Percentiles rank a stretch among this genome's conserved stretches.
Evolutionary conservation across 2,113 vertebrate species (phyloP).

Genomic region (Hipposideros armiger): DNA sequence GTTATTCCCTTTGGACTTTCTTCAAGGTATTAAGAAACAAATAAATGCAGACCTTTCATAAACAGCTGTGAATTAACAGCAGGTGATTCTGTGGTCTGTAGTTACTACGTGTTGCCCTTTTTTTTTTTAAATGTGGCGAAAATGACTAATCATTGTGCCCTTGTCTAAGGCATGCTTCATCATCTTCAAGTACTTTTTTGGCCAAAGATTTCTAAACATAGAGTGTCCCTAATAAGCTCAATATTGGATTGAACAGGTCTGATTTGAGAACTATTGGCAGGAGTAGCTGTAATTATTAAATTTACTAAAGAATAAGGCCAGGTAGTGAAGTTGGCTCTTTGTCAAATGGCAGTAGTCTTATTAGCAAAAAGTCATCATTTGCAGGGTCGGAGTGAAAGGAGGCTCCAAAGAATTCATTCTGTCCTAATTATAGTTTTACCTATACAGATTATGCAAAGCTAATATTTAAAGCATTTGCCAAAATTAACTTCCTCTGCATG

Average conservation of each 20-base stretch:
- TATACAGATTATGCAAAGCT: slow-evolving; percentile 90
- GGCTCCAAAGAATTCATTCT: slow-evolving; percentile 88
- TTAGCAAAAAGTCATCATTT: slow-evolving; percentile 90
- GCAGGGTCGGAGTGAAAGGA: slow-evolving; percentile 88
- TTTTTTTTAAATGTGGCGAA: slow-evolving; percentile 88
- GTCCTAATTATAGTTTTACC: slow-evolving; percentile 91
- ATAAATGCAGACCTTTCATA: slow-evolving; percentile 88
- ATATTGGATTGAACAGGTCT: slow-evolving; percentile 90
- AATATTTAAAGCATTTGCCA: slow-evolving; percentile 92
- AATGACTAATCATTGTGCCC: slow-evolving; percentile 90
- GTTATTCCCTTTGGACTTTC: slow-evolving; percentile 86
- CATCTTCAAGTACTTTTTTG: slow-evolving; percentile 90
- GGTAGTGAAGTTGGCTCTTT: slow-evolving; percentile 90
- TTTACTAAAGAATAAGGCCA: slow-evolving; percentile 89
- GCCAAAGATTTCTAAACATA: slow-evolving; percentile 90
- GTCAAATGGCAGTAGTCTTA: slow-evolving; percentile 90
- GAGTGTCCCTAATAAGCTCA: slow-evolving; percentile 91
- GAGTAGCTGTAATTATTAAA: slow-evolving; percentile 91
- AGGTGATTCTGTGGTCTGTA: slow-evolving; percentile 88
- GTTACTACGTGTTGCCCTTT: slow-evolving; percentile 84
- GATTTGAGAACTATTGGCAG: slow-evolving; percentile 90
- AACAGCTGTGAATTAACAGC: slow-evolving; percentile 88
- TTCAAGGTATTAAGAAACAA: slow-evolving; percentile 87
- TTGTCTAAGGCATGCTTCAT: slow-evolving; percentile 90
- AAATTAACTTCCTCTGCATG: slow-evolving; percentile 91